Evolutionary conservation across 2,113 vertebrate species (phyloP).

Genomic region (Semnopithecus entellus): DNA sequence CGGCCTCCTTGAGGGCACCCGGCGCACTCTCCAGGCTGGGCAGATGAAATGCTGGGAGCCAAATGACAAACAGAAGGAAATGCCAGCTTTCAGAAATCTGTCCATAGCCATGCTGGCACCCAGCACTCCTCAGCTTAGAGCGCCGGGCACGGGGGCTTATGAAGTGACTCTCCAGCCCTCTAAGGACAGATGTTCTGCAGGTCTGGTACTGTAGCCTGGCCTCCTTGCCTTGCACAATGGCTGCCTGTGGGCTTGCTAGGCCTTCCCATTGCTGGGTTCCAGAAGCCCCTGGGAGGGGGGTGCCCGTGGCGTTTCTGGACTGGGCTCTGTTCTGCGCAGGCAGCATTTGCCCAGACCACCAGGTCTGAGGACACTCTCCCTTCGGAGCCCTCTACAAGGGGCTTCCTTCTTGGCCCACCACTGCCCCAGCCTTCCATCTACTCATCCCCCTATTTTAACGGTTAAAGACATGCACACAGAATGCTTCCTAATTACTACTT

Average conservation of each 20-base stretch:
- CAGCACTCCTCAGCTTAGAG: background rate
- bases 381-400: background rate
- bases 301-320: accelerated
- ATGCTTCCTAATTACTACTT: conserved; percentile 87
- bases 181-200: background rate
- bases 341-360: background rate
- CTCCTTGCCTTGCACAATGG: background rate
- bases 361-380: background rate
- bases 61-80: background rate
- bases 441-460: conserved; percentile 82
- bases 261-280: accelerated
- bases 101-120: background rate
- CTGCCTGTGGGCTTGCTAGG: background rate
- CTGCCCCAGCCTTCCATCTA: background rate
- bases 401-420: background rate
- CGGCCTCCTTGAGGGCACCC: background rate
- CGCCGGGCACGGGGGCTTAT: accelerated
- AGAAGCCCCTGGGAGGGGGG: background rate
- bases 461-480: conserved; percentile 86
- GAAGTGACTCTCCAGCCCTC: background rate
- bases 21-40: background rate
- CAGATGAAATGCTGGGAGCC: background rate
- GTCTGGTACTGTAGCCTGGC: accelerated
- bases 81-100: background rate
- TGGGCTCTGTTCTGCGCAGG: background rate